A percentile compares a stretch with the other conserved stretches of the same genome.
Conservation (phyloP, 2,113 vertebrate species). For the Microcebus griseorufus region DNA sequence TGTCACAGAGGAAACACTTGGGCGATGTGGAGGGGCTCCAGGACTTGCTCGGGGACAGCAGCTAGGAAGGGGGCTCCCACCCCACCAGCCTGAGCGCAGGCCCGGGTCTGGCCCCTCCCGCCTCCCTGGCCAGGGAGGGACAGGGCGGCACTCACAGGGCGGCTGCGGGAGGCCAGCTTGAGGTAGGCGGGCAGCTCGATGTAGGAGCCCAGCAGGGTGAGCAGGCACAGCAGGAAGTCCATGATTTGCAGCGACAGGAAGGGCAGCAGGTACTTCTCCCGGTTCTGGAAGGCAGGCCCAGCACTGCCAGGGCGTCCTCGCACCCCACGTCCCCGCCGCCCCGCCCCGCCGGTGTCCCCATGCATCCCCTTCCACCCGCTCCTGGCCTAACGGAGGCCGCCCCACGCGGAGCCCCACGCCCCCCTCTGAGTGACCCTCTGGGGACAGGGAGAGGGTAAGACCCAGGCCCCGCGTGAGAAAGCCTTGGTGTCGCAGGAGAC, state of each 20-base stretch:
- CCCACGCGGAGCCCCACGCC: fast-evolving
- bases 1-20: not conserved
- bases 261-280: conserved; percentile 84
- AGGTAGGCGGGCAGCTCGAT: conserved; percentile 81
- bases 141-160: conserved; percentile 70
- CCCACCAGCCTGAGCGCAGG: not conserved
- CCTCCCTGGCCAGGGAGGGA: fast-evolving
- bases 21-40: not conserved
- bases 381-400: not conserved
- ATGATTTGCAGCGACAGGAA: conserved; percentile 88
- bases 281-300: conserved; percentile 73
- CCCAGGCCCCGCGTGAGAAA: not conserved
- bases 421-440: not conserved
- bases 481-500: not conserved
- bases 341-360: not conserved
- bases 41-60: not conserved
- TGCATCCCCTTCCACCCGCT: fast-evolving
- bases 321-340: fast-evolving
- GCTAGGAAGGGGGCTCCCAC: not conserved
- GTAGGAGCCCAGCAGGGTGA: conserved; percentile 85
- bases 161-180: conserved; percentile 63
- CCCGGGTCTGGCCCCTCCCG: not conserved
- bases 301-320: fast-evolving
- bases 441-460: not conserved
- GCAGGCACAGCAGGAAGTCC: conserved; percentile 86